Base-by-base conservation (phyloP, 2,113 vertebrate species). In the Otus sunia region DNA sequence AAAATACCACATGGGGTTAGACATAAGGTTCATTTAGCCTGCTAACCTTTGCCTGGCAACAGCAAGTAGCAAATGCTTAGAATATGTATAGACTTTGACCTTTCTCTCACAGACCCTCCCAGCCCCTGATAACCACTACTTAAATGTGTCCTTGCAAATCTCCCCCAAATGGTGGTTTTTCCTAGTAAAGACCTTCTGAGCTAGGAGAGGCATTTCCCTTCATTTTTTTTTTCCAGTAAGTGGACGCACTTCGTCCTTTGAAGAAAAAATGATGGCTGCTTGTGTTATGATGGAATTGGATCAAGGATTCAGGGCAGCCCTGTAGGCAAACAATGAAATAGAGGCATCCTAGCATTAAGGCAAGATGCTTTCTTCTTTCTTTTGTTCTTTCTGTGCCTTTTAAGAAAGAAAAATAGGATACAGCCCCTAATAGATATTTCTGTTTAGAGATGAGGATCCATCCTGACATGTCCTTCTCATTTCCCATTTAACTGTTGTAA, bases 1-100 rank as follows among this genome's bases (percentile, higher is more conserved):
- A 97, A 97, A 96, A 93, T 97, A 96, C 96, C 96, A 93, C 96
- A 96, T 95, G 95, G 84, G 94, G 95, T 96, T 97, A 95, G 86
- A 88, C 89, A 88, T 86, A 79, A 97, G 93, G 93, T 96, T 97
- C 96, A 94, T 95, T 96, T 96, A 97, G 88, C 94, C 67, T 92
- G 75, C 71, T 96, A 94, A 96, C 96, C 96, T 96, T 96, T 96
- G 92, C 90, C 88, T 96, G 95, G 95, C 88, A 96, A 96, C 94
- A 96, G 90, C 94, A 92, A 96, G 96, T 91, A 97, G 87, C 77
- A 96, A 96, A 97, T 88, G 74, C 66, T 96, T 96, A 92, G 81
- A 94, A 88, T 96, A 96, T 96, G 96, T 97, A 96, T 96, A 96
- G 96, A 96, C 85, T 68, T 68, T 88, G 92, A 96, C 96, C 96